Conservation (phyloP, 2,113 vertebrate species). For the Glaucomys volans region DNA sequence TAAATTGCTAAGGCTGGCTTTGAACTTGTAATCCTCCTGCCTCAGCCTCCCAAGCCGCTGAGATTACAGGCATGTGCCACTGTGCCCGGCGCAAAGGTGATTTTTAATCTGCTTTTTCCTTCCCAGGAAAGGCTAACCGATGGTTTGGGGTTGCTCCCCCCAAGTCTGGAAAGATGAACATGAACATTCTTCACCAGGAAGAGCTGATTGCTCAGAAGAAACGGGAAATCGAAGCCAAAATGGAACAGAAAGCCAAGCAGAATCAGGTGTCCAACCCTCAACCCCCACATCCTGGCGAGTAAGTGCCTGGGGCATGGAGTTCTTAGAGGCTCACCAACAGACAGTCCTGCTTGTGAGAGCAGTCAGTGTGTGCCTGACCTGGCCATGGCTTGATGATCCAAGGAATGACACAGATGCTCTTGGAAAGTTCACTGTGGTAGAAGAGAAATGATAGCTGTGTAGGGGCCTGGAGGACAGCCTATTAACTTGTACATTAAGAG, state of each 20-base stretch:
- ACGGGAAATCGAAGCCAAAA: constrained; percentile 94
- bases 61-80: too few relatives aligned
- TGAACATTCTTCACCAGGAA: constrained; percentile 96
- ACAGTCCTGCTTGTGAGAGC: not conserved
- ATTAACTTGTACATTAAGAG: not conserved
- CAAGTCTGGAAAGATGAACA: constrained; percentile 92
- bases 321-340: not conserved
- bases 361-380: rapidly evolving
- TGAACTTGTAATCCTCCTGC: too few relatives aligned
- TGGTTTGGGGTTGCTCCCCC: constrained; percentile 89
- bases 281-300: constrained; percentile 85
- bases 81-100: too few relatives aligned
- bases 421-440: not conserved
- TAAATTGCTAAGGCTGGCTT: too few relatives aligned
- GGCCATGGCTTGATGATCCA: not conserved
- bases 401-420: not conserved
- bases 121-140: constrained; percentile 90
- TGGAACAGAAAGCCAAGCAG: constrained; percentile 92
- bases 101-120: not conserved
- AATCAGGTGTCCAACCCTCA: constrained; percentile 84
- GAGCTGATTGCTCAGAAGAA: constrained; percentile 98
- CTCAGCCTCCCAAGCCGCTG: too few relatives aligned
- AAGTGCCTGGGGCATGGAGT: not conserved
- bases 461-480: not conserved
- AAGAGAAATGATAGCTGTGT: not conserved